These are phyloP conservation scores for Caradrina clavipalpis DNA, from an alignment of 2,888 invertebrate species.

Conservation along the genomic window DNA sequence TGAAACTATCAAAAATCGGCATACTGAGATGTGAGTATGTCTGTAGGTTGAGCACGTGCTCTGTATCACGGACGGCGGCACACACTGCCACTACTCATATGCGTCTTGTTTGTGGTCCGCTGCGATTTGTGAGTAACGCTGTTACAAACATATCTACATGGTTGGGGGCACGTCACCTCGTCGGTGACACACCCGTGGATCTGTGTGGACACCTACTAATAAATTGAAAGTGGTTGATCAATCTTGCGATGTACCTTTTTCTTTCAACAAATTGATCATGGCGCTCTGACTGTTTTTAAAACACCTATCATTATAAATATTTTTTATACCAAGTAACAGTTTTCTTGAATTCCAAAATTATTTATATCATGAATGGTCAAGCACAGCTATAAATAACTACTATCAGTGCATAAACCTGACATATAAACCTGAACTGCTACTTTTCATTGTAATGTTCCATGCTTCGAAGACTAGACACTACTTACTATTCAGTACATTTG, in stretches of 20 bases:
- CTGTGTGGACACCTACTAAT: constrained; percentile 13
- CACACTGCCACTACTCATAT: constrained; percentile 4
- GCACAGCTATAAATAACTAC: too few relatives aligned
- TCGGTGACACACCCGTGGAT: constrained; percentile 66
- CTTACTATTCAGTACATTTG: constrained; percentile 15
- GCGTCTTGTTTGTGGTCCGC: constrained; percentile 30
- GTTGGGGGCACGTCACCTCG: constrained; percentile 71
- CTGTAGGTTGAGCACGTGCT: constrained; percentile 44
- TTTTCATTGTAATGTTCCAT: background rate
- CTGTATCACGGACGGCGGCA: constrained; percentile 34
- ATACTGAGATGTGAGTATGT: constrained; percentile 15
- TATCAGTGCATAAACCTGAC: too few relatives aligned
- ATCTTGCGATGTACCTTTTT: constrained; percentile 16
- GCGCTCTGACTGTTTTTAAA: background rate
- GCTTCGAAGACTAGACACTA: background rate
- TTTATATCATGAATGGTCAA: background rate
- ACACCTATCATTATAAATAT: too few relatives aligned
- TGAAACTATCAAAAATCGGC: constrained; percentile 13
- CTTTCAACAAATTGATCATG: background rate
- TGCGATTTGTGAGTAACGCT: constrained; percentile 60
- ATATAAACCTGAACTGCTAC: background rate
- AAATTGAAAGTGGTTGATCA: constrained; percentile 15
- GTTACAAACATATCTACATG: constrained; percentile 58
- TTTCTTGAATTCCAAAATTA: background rate
- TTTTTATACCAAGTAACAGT: too few relatives aligned